Percentiles rank a stretch among this genome's conserved stretches.
Evolutionary conservation across 2,888 invertebrate genomes (phyloP).

Genomic region (Megalurothrips usitatus): DNA sequence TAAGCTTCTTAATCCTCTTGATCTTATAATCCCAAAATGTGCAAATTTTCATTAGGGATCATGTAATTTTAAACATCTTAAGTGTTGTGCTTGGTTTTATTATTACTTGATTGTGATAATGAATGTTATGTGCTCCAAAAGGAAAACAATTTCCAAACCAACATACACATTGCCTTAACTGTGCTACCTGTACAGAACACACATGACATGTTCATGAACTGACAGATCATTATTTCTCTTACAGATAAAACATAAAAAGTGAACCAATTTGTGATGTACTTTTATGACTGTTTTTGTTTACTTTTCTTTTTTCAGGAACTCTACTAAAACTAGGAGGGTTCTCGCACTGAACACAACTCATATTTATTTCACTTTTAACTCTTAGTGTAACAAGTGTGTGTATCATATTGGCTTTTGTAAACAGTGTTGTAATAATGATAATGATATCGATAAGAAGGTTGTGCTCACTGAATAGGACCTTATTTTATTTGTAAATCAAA

Average conservation of each 20-base stretch:
- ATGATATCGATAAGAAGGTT: neutral
- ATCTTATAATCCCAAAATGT: neutral
- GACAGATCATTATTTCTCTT: neutral
- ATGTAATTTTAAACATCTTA: neutral
- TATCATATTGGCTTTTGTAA: slow-evolving; percentile 11
- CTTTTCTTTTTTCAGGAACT: neutral
- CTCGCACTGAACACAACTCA: neutral
- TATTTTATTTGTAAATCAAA: neutral
- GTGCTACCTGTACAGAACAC: neutral
- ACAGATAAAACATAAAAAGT: neutral
- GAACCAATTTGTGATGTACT: neutral
- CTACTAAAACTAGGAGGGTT: neutral
- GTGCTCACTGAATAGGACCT: neutral
- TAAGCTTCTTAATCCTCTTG: neutral
- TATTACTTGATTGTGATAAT: neutral
- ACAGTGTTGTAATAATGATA: neutral
- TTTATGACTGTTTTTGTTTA: neutral
- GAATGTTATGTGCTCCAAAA: neutral
- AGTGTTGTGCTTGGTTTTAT: neutral
- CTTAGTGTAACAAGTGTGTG: neutral
- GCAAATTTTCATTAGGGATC: neutral
- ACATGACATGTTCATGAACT: neutral
- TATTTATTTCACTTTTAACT: slow-evolving; percentile 15
- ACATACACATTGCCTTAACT: neutral
- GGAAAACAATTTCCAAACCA: neutral